phyloP scores from a whole-genome alignment of 1,140 invertebrate species.

The Procambarus clarkii region DNA sequence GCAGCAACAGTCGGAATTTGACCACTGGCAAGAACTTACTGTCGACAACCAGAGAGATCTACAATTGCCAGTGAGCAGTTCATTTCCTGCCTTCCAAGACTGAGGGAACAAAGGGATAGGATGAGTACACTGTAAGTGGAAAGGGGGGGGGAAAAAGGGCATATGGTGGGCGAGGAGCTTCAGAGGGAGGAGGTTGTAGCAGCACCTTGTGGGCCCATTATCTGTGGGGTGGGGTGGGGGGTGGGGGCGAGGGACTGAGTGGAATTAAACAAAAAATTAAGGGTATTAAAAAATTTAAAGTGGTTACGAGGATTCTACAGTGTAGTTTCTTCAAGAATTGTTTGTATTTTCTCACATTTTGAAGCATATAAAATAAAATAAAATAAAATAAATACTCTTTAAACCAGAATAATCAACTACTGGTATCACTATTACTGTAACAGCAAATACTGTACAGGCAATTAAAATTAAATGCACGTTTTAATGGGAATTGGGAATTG shows the following conservation, averaged over 20 bases:
- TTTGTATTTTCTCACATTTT: no score
- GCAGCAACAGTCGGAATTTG: not conserved
- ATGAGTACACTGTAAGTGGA: not conserved
- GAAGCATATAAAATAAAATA: no score
- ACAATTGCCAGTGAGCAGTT: conserved; percentile 25
- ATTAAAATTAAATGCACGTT: no score
- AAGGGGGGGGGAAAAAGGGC: not conserved
- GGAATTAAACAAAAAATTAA: not conserved
- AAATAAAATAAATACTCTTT: no score
- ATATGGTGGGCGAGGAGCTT: not conserved
- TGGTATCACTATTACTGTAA: no score
- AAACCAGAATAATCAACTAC: no score
- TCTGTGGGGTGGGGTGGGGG: no score
- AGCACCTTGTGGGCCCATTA: not conserved
- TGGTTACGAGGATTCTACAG: not conserved
- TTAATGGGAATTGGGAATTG: no score
- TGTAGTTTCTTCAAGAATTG: not conserved
- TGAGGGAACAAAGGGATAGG: conserved; percentile 50
- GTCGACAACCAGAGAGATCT: conserved; percentile 41
- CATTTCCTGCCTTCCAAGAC: conserved; percentile 45
- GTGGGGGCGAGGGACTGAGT: not conserved
- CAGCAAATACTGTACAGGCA: no score
- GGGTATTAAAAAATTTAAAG: not conserved
- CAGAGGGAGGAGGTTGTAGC: not conserved
- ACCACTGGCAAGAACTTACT: conserved; percentile 21